These are phyloP conservation scores for Nixonia krombeini DNA, from an alignment of 1,140 invertebrate genomes.

Conservation along the genomic window DNA sequence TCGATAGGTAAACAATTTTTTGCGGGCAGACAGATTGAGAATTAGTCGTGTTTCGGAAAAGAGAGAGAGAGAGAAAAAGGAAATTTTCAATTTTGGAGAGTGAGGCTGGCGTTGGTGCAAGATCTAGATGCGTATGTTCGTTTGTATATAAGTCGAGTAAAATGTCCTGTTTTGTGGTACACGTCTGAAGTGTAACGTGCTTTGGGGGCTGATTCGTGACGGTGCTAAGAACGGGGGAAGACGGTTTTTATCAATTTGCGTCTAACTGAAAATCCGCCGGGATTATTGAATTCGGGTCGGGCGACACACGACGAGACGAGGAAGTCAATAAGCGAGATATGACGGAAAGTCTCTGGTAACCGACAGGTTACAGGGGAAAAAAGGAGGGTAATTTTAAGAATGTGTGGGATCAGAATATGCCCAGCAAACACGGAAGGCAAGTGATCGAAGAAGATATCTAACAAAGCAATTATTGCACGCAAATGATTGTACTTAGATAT, in stretches of 20 bases:
- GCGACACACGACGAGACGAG: slow-evolving; percentile 12
- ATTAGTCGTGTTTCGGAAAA: no score
- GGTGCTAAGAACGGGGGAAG: slow-evolving; percentile 37
- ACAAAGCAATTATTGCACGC: no score
- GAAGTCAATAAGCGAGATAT: slow-evolving; percentile 11
- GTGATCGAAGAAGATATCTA: no score
- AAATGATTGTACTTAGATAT: no score
- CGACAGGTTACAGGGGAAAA: no score
- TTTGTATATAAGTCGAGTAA: slow-evolving; percentile 7
- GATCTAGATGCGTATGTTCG: no score
- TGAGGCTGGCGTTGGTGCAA: slow-evolving; percentile 32
- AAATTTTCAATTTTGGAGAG: slow-evolving; percentile 22
- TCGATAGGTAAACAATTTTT: no score
- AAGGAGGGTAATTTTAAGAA: slow-evolving; percentile 1
- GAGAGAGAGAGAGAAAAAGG: no score
- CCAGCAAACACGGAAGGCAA: no score
- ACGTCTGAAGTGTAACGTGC: slow-evolving; percentile 15
- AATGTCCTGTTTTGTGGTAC: slow-evolving; percentile 20
- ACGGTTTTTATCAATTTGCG: slow-evolving; percentile 46
- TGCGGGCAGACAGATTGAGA: no score
- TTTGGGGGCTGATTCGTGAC: slow-evolving; percentile 5
- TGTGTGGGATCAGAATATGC: slow-evolving; percentile 3
- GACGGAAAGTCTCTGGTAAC: no score
- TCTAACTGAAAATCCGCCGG: slow-evolving; percentile 45
- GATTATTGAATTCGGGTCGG: slow-evolving; percentile 46